phyloP scores from a whole-genome alignment of 2,797 vertebrate genomes.

The Eulemur albifrons region DNA sequence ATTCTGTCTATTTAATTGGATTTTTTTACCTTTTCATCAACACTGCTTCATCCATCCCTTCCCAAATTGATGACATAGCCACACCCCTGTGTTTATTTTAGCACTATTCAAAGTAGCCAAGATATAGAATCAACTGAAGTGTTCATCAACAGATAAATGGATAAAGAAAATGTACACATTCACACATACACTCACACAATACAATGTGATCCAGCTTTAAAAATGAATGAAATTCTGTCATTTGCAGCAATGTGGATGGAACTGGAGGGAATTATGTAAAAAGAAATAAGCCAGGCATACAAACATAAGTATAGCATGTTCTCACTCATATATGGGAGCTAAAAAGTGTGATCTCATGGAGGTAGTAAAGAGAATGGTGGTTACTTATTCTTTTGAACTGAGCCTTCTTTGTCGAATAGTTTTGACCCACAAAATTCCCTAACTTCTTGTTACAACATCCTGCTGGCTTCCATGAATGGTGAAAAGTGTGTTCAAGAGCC shows the following conservation, averaged over 20 bases:
- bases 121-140: too few species aligned
- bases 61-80: neutral
- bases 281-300: neutral
- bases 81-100: neutral
- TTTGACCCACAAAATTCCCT: neutral
- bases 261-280: neutral
- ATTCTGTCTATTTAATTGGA: neutral
- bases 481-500: neutral
- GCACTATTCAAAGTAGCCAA: neutral
- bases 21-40: neutral
- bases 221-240: neutral
- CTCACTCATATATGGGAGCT: neutral
- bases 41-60: neutral
- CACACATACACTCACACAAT: neutral
- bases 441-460: neutral
- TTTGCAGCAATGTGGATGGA: neutral
- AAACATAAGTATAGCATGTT: neutral
- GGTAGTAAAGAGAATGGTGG: neutral
- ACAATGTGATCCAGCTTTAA: neutral
- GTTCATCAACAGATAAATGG: neutral
- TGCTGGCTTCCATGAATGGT: neutral
- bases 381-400: neutral
- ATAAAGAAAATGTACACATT: neutral
- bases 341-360: neutral
- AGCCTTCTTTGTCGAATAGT: neutral